phyloP scores from a whole-genome alignment of 2,113 vertebrate genomes.

The Pagrus major region DNA sequence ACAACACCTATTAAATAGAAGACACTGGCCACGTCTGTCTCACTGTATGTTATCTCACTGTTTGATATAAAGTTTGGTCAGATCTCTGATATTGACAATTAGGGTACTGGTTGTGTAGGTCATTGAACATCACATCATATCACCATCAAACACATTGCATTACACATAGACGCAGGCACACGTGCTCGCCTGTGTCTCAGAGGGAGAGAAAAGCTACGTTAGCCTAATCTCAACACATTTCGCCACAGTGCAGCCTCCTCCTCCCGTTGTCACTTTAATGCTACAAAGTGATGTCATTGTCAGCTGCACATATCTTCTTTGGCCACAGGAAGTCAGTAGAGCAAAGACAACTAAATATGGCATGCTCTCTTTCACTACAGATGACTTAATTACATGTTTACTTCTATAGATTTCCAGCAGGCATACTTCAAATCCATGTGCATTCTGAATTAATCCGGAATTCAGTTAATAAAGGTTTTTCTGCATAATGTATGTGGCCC shows the following conservation, averaged over 20 bases:
- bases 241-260: too few species aligned
- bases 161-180: background rate
- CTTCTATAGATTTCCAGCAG: constrained; percentile 16
- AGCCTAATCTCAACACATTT: background rate
- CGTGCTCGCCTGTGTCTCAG: background rate
- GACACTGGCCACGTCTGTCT: too few species aligned
- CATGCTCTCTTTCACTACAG: background rate
- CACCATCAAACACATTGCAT: background rate
- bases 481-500: constrained; percentile 62
- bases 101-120: background rate
- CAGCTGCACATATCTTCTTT: constrained; percentile 7
- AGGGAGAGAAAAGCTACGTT: background rate
- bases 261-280: background rate
- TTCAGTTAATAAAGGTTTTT: constrained; percentile 43
- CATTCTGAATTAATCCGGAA: constrained; percentile 44
- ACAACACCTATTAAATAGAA: background rate
- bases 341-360: constrained; percentile 5
- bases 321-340: constrained; percentile 46
- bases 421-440: background rate
- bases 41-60: background rate
- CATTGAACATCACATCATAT: too few species aligned
- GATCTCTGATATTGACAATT: background rate
- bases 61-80: background rate
- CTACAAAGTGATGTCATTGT: constrained; percentile 15
- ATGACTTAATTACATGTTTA: constrained; percentile 10